These are phyloP conservation scores for Lordiphosa andalusiaca DNA, from an alignment of 2,888 invertebrate species.

Conservation along the genomic window DNA sequence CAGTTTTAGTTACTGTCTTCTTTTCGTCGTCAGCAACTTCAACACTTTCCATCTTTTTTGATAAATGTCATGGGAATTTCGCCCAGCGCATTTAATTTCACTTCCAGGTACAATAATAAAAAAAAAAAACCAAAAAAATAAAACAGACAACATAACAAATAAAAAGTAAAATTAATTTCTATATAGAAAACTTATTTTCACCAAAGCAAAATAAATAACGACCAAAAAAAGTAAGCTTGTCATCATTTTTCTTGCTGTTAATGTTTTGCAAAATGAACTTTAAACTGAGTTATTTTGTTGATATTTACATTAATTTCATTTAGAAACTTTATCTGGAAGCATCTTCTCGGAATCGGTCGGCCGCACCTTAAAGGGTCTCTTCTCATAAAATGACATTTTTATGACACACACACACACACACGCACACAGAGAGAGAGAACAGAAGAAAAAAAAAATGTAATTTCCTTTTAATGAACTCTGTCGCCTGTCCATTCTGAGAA, in stretches of 20 bases:
- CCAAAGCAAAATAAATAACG: conserved; percentile 2
- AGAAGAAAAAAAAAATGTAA: conserved; percentile 19
- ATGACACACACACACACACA: conserved; percentile 10
- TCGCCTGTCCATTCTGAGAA: conserved; percentile 30
- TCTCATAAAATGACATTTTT: conserved; percentile 22
- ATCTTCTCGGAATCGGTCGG: conserved; percentile 8
- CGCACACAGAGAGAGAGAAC: background rate
- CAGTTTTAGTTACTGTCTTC: too few relatives aligned
- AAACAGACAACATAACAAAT: background rate
- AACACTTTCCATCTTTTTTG: background rate
- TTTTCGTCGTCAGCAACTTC: too few relatives aligned
- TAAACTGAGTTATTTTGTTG: conserved; percentile 3
- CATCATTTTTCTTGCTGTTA: conserved; percentile 12
- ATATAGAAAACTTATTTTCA: conserved; percentile 10
- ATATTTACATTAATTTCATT: conserved; percentile 11
- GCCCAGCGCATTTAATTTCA: conserved; percentile 30
- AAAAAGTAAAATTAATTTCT: conserved; percentile 26
- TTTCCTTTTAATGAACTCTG: conserved; percentile 55
- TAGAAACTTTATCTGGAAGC: conserved; percentile 3
- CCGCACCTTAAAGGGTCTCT: conserved; percentile 1
- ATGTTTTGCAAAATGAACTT: conserved; percentile 1
- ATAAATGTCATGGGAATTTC: conserved; percentile 6
- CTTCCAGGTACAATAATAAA: conserved; percentile 30
- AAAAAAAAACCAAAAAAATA: too few relatives aligned
- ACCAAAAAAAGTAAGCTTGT: conserved; percentile 12